Base-by-base conservation (phyloP, 2,113 vertebrate species). In the Platichthys stellatus region DNA sequence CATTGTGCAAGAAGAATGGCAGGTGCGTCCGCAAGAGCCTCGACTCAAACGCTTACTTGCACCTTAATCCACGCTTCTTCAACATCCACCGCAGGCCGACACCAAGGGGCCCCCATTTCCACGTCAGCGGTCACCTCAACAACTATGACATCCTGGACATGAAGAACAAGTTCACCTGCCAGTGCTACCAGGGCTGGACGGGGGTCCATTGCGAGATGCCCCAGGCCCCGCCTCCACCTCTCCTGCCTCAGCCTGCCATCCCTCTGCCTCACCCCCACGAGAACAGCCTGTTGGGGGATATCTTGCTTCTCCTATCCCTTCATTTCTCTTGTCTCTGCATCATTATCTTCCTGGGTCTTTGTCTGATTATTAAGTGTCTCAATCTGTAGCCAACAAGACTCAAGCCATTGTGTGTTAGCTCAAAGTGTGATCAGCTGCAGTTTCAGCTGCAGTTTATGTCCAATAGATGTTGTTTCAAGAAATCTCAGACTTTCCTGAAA, bases 141-240 rank as follows among this genome's bases (percentile, higher is more conserved):
- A 76, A 78, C 63, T 90, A 93, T 1, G 93, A 93, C 51, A 80
- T 94, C 56, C 83, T 92, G 63, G 87, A 88, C 70, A 96, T 96
- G 96, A 97, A 94, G 86, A 91, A 96, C 28, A 95, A 92, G 68
- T 97, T 98, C 86, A 84, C 88, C 72, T 98, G 97, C 63, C 96
- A 96, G 88, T 97, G 96, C 86, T 97, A 97, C 84, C 94, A 95
- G 81, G 96, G 96, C 21, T 98, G 97, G 97, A 93, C 92, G 0
- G 97, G 97, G 2, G 85, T 95, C 65, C 95, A 94, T 90, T 97
- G 96, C 59, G 96, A 97, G 90, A 68, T 96, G 62, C 96, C 95
- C 23, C 93, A 94, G 69, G 51, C 71, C 38, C 35, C 20, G 0
- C 51, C 59, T 4, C 91, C 84, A 43, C 83, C 88, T 9, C 69